Evolutionary conservation across 2,113 vertebrate species (phyloP).

Genomic region (Psittacus erithacus): DNA sequence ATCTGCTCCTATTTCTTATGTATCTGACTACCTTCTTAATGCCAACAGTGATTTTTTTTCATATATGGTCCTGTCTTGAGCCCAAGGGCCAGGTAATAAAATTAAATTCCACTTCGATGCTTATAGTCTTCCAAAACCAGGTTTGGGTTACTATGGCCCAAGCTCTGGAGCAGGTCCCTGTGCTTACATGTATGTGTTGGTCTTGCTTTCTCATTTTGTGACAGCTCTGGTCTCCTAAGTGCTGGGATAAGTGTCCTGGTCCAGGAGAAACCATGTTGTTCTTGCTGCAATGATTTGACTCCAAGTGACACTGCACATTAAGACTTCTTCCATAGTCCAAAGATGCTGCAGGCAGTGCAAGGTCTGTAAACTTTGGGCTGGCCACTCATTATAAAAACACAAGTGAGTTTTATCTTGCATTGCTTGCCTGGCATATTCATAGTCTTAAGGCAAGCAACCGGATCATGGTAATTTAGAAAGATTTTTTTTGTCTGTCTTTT

Average conservation of each 20-base stretch:
- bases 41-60: not conserved
- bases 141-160: not conserved
- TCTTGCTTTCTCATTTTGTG: not conserved
- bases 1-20: not conserved
- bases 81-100: not conserved
- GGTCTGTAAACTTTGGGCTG: not conserved
- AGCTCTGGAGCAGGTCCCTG: not conserved
- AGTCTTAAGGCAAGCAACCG: not conserved
- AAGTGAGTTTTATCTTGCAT: not conserved
- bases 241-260: not conserved
- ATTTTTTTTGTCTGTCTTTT: not conserved
- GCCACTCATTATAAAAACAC: not conserved
- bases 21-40: not conserved
- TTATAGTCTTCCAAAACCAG: not conserved
- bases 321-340: not conserved
- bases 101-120: not conserved
- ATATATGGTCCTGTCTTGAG: not conserved
- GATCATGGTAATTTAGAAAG: not conserved
- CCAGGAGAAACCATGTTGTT: not conserved
- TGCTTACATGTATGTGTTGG: not conserved
- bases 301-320: not conserved
- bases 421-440: not conserved
- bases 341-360: not conserved
- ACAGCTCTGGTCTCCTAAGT: not conserved
- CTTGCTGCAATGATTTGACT: not conserved